Percentiles rank a stretch among this genome's conserved stretches.
phyloP scores from a whole-genome alignment of 2,113 vertebrate species.

The Rana temporaria region DNA sequence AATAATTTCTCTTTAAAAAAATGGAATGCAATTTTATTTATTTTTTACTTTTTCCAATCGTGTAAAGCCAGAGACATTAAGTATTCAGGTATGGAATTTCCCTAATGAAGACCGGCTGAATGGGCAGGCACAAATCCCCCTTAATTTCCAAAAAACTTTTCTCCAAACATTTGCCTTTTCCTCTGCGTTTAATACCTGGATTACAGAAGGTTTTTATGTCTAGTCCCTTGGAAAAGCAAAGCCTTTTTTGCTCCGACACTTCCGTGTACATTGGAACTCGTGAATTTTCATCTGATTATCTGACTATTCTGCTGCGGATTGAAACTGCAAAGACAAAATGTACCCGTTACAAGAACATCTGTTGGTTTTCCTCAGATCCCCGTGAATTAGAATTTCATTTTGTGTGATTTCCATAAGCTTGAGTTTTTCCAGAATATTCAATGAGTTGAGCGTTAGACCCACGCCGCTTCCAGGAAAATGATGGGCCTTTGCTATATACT shows the following conservation, averaged over 20 bases:
- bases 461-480: no score
- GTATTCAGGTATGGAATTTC: slow-evolving; percentile 46
- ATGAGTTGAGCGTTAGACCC: background rate
- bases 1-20: slow-evolving; percentile 26
- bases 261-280: slow-evolving; percentile 14
- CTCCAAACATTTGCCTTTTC: background rate
- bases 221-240: background rate
- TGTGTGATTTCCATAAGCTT: background rate
- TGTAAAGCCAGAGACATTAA: slow-evolving; percentile 24
- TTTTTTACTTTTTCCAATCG: background rate
- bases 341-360: slow-evolving; percentile 21
- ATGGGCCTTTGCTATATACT: no score
- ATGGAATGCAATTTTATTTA: slow-evolving; percentile 27
- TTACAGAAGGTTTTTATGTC: background rate
- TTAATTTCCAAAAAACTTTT: background rate
- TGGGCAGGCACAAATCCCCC: background rate
- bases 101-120: slow-evolving; percentile 36
- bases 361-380: background rate
- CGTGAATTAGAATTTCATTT: background rate
- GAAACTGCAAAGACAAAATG: slow-evolving; percentile 7
- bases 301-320: no score
- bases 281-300: background rate
- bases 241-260: background rate
- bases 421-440: background rate
- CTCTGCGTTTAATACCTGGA: background rate